Evolutionary conservation across 2,797 vertebrate species (phyloP).

Genomic region (Gymnothorax reevesii): DNA sequence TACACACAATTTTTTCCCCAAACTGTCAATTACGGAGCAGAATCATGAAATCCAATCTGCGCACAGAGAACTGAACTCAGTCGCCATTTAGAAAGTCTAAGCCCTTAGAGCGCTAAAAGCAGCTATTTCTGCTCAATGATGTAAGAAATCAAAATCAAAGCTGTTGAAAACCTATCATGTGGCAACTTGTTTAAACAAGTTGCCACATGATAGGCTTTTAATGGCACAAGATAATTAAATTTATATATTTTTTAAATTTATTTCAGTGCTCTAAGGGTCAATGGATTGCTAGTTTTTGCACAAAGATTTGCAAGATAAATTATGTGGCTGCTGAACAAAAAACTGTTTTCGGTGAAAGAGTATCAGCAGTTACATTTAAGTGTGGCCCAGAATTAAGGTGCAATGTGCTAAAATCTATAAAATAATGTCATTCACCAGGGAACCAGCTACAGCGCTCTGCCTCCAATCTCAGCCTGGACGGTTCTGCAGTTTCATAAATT

Average conservation of each 20-base stretch:
- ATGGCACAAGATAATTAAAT: no score
- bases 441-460: neutral
- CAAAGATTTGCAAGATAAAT: neutral
- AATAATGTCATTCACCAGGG: neutral
- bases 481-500: neutral
- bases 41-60: neutral
- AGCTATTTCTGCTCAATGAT: no score
- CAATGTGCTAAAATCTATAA: neutral
- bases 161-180: no score
- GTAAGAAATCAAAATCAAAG: no score
- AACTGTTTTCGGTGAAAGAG: neutral
- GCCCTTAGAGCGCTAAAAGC: neutral
- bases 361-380: neutral
- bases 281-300: neutral
- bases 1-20: no score
- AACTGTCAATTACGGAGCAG: neutral
- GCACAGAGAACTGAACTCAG: neutral
- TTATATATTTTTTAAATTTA: no score
- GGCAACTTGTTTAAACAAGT: no score
- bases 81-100: neutral
- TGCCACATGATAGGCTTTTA: no score
- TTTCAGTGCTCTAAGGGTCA: no score
- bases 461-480: neutral
- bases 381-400: neutral
- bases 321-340: neutral